Evolutionary conservation across 2,888 invertebrate genomes (phyloP).

Genomic region (Scaptomyza reducta): DNA sequence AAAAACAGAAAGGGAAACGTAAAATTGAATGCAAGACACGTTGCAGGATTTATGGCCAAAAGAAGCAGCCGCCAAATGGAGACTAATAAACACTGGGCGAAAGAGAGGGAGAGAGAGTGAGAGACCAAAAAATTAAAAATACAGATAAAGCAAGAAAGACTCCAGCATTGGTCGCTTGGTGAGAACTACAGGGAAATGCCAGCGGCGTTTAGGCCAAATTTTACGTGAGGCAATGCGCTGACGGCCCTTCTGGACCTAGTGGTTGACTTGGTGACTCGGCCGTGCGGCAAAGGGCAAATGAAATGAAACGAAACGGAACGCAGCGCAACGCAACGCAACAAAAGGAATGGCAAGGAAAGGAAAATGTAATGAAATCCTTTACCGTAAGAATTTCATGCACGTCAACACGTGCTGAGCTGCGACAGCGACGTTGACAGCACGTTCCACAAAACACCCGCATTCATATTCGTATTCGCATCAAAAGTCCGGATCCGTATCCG

Average conservation of each 20-base stretch:
- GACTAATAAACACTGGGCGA: conserved; percentile 63
- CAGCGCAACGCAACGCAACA: conserved; percentile 16
- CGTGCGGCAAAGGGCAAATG: conserved; percentile 58
- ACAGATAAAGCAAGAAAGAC: conserved; percentile 6
- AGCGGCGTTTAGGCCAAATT: conserved; percentile 38
- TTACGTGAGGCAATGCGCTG: conserved; percentile 57
- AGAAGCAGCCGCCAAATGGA: conserved; percentile 60
- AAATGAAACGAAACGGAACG: conserved; percentile 49
- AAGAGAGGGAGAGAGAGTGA: not conserved
- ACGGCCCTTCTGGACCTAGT: conserved; percentile 17
- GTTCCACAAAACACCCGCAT: conserved; percentile 19
- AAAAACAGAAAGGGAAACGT: conserved; percentile 29
- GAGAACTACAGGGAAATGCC: conserved; percentile 38
- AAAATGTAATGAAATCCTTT: conserved; percentile 75
- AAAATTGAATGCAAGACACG: conserved; percentile 72
- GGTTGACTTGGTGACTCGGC: conserved; percentile 50
- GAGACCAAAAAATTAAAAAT: conserved; percentile 49
- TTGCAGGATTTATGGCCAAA: conserved; percentile 67
- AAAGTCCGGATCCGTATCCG: conserved; percentile 12
- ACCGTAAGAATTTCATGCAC: conserved; percentile 81
- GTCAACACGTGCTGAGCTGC: conserved; percentile 71
- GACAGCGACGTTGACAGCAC: conserved; percentile 64
- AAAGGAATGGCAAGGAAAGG: not conserved
- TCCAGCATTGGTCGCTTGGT: not conserved
- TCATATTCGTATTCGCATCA: conserved; percentile 5